Base-by-base conservation (phyloP, 2,888 invertebrate species). In the Leptinotarsa haldemani region DNA sequence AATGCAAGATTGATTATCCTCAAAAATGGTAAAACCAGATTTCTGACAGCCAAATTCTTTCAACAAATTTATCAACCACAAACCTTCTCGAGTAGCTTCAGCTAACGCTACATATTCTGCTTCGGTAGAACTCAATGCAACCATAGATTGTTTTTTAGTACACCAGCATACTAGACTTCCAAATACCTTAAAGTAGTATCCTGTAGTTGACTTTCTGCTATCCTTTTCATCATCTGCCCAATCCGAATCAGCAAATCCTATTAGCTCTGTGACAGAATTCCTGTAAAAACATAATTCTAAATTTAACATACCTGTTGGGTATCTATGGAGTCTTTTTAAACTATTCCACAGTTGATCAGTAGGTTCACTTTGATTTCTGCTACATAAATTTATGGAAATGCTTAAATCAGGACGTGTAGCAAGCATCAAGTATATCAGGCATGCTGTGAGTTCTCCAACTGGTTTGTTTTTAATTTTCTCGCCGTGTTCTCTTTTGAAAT, bases 11-110 rank as follows among this genome's bases (percentile, higher is more conserved):
- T 48, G 48, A 47, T 20, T 48, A n/a, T 48, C 65, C 47, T 18
- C 65, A 47, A 52, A 52, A 50, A 66, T 25, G n/a, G 66, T 66
- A 66, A 66, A 66, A 66, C 9, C 15, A 20, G 22, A 40, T 66
- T 25, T 66, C 18, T 66, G 20, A 52, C 22, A 58, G 56, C 25
- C 56, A 58, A 58, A 58, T 20, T 58, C 22, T 22, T 20, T 58
- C 56, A 58, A 58, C 22, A 58, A 58, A 58, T 58, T 58, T 15
- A 22, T 22, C 22, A 58, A 58, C 56, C 56, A 58, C 13, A 58
- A 22, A 15, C 56, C 56, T 58, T 58, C 22, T 58, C 15, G 12
- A 22, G 3, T 22, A 58, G 56, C 56, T 58, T 58, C 25, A 58
- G 56, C 1, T 58, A 58, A 22, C 0, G 56, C 25, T 15, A 58